Percentiles rank a stretch among this genome's conserved stretches.
These are phyloP conservation scores for Grammomys dolichurus DNA, from an alignment of 2,113 vertebrate species.

Conservation along the genomic window DNA sequence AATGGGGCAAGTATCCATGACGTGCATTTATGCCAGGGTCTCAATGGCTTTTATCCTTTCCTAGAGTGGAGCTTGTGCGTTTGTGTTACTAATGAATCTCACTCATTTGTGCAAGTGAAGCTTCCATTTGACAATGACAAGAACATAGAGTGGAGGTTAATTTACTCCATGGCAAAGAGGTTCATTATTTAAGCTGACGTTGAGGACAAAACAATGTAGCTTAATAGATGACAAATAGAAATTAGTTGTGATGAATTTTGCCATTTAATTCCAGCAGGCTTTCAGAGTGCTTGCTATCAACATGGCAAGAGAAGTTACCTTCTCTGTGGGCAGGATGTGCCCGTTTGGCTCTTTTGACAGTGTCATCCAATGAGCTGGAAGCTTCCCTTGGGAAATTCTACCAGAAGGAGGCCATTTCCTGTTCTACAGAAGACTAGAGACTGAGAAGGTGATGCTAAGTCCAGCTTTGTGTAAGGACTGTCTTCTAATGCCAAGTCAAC, in stretches of 20 bases:
- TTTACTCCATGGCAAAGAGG: conserved; percentile 88
- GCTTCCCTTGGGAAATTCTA: conserved; percentile 59
- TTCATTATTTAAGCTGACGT: conserved; percentile 92
- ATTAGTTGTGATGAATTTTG: conserved; percentile 92
- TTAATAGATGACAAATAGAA: conserved; percentile 91
- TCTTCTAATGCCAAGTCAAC: conserved; percentile 83
- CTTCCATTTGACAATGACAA: conserved; percentile 92
- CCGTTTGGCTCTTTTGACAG: conserved; percentile 60
- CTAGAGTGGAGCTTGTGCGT: conserved; percentile 86
- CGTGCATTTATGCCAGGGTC: conserved; percentile 88
- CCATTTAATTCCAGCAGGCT: conserved; percentile 87
- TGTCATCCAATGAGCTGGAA: neutral
- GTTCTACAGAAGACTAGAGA: conserved; percentile 80
- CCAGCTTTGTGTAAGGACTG: conserved; percentile 85
- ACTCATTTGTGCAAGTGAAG: conserved; percentile 90
- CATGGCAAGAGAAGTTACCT: conserved; percentile 69
- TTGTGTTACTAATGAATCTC: conserved; percentile 91
- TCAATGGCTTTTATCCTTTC: conserved; percentile 88
- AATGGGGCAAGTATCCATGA: conserved; percentile 77
- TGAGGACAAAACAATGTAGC: conserved; percentile 91
- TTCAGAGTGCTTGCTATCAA: conserved; percentile 69
- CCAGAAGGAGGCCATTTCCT: conserved; percentile 82
- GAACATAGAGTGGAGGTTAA: conserved; percentile 92
- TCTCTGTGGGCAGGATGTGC: conserved; percentile 55
- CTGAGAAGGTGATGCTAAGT: conserved; percentile 75